phyloP scores from a whole-genome alignment of 1,140 invertebrate species.

The Kradibia gibbosae region DNA sequence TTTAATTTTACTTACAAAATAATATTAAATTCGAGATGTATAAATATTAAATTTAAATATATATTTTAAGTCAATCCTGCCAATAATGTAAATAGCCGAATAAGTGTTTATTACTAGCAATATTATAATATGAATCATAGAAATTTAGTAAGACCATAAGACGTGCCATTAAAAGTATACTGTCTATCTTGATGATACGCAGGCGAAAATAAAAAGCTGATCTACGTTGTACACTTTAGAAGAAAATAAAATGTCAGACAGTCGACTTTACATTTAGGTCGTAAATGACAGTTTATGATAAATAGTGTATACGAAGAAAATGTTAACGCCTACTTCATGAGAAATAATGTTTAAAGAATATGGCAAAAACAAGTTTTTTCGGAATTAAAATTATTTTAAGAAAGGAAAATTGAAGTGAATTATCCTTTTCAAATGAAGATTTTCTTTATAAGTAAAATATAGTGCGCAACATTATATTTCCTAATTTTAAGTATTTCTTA shows the following conservation, averaged over 20 bases:
- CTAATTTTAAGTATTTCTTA: too few relatives aligned
- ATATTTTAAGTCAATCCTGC: neutral
- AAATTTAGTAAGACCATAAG: neutral
- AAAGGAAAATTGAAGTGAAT: neutral
- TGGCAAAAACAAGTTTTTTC: neutral
- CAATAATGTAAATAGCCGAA: neutral
- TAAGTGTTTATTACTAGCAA: neutral
- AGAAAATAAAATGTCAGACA: conserved; percentile 17
- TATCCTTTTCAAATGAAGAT: too few relatives aligned
- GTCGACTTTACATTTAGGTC: neutral
- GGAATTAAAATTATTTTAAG: neutral
- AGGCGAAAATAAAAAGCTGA: neutral
- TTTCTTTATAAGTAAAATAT: too few relatives aligned
- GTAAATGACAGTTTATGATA: conserved; percentile 21
- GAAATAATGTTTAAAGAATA: neutral
- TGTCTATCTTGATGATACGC: neutral
- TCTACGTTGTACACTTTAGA: conserved; percentile 9
- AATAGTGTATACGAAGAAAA: conserved; percentile 2
- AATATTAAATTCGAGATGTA: neutral
- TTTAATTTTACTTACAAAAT: neutral
- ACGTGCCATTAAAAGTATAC: neutral
- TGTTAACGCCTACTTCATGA: neutral
- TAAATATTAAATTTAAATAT: neutral
- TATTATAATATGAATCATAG: conserved; percentile 6
- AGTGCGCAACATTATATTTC: too few relatives aligned